These are phyloP conservation scores for Ctenomys sociabilis DNA, from an alignment of 2,113 vertebrate species.

Conservation along the genomic window DNA sequence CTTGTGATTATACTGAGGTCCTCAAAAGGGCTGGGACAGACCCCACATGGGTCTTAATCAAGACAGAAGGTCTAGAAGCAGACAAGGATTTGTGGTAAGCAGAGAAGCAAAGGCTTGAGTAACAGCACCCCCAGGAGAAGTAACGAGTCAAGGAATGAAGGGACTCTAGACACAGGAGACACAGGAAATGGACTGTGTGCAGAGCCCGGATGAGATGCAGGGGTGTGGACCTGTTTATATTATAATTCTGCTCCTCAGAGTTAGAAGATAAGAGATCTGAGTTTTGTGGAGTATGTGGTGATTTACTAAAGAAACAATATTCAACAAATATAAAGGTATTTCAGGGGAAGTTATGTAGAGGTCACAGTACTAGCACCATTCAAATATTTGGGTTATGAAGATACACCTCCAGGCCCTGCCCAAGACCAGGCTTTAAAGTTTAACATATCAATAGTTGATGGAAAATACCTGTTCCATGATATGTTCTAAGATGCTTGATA, in stretches of 20 bases:
- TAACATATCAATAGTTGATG: no score
- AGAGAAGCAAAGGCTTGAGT: neutral
- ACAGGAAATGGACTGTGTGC: neutral
- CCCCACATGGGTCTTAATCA: neutral
- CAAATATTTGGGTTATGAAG: neutral
- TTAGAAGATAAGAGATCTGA: neutral
- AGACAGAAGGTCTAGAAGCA: neutral
- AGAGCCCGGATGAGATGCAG: neutral
- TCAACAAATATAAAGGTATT: neutral
- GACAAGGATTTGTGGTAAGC: neutral
- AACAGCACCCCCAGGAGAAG: neutral
- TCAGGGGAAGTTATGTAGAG: neutral
- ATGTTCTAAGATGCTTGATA: no score
- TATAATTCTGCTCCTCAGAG: neutral
- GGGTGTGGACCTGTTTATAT: neutral
- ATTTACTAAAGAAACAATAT: neutral
- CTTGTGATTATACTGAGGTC: neutral
- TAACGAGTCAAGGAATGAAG: neutral
- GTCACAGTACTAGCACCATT: neutral
- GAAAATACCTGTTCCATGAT: no score
- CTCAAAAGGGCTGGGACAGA: neutral
- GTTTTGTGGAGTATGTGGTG: neutral
- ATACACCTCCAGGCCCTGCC: no score
- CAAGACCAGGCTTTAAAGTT: no score
- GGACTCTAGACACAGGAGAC: neutral